phyloP scores from a whole-genome alignment of 2,113 vertebrate genomes.

The Bungarus multicinctus region DNA sequence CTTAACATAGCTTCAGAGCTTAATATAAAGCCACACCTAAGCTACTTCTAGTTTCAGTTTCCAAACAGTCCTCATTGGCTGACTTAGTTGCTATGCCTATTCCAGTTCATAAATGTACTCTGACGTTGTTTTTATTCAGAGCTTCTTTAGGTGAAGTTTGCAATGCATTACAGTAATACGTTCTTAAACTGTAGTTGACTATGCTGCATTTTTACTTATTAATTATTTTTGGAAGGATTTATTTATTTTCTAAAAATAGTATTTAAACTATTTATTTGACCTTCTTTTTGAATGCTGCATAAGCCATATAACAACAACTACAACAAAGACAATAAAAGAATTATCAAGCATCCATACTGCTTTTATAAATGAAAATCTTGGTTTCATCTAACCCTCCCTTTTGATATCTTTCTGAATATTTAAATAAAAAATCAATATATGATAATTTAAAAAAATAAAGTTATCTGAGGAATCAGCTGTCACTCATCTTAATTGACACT shows the following conservation, averaged over 20 bases:
- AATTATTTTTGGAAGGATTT: conserved; percentile 23
- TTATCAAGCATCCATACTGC: conserved; percentile 52
- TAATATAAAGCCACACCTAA: no score
- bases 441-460: neutral
- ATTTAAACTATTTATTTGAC: neutral
- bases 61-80: no score
- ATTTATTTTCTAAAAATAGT: neutral
- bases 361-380: conserved; percentile 25
- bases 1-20: no score
- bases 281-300: neutral
- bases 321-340: conserved; percentile 47
- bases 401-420: neutral
- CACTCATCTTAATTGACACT: conserved; percentile 44
- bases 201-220: conserved; percentile 22
- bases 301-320: neutral
- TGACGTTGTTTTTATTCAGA: neutral
- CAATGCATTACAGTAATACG: neutral
- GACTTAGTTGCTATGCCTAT: no score
- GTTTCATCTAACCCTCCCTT: neutral
- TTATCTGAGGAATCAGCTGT: conserved; percentile 31
- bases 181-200: conserved; percentile 25
- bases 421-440: neutral
- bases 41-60: no score
- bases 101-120: no score
- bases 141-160: conserved; percentile 22